Evolutionary conservation across 2,113 vertebrate species (phyloP), one percentile per base, ranked within the genome.

Genomic region (Oryzias javanicus): DNA sequence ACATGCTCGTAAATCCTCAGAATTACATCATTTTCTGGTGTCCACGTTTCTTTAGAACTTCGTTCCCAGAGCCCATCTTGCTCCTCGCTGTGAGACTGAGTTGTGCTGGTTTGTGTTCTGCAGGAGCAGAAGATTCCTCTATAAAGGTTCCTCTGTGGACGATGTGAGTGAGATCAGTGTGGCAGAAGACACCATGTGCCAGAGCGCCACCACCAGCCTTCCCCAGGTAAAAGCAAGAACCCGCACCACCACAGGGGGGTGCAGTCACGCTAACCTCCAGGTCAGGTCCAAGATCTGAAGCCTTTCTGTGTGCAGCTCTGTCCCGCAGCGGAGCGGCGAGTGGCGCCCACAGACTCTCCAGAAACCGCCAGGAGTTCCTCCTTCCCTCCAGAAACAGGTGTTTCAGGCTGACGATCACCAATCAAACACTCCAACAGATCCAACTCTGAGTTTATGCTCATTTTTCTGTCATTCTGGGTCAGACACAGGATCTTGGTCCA

Each of bases 301-400:
- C 70, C 12, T 57, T 0, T 60, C 12, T 42, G 53, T 47, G 15
- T 88, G 40, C 83, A 97, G 95, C 83, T 93, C 58, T 88, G 74
- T 64, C 70, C 90, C 67, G 50, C 91, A 60, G 80, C 89, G 63
- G 91, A 94, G 49, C 61, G 49, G 6, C 48, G 47, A 18, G 82
- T 83, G 67, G 79, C 50, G 20, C 47, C 79, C 13, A 59, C 63
- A 49, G 77, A 74, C 1, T 84, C 80, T 80, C 87, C 90, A 49
- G 68, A 49, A 42, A 82, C 87, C 84, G 71, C 76, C 6, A 49
- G 57, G 52, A 91, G 73, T 70, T 84, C 79, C 19, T 79, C 86
- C 40, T 88, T 79, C 70, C 86, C 84, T 24, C 89, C 82, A 63
- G 82, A 91, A 60, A 70, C 74, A 45, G 90, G 94, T 94, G 68